phyloP scores from a whole-genome alignment of 1,140 invertebrate genomes.

The Copidosoma floridanum region DNA sequence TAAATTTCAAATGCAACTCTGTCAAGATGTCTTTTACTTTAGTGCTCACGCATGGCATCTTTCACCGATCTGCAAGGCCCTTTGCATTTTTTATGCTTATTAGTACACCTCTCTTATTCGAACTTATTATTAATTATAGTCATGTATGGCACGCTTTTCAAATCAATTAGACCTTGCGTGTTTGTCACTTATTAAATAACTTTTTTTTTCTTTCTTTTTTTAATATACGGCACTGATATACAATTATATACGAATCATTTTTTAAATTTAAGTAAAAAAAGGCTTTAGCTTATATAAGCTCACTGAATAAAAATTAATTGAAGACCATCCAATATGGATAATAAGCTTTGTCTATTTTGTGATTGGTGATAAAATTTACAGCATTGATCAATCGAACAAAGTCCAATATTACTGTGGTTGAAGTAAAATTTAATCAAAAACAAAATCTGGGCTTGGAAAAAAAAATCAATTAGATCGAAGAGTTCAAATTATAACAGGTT shows the following conservation, averaged over 20 bases:
- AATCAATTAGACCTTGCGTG: not conserved
- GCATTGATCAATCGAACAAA: no score
- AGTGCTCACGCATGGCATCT: slow-evolving; percentile 33
- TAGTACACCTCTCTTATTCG: slow-evolving; percentile 3
- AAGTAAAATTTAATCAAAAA: no score
- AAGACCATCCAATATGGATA: no score
- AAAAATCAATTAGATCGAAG: no score
- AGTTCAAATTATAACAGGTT: no score
- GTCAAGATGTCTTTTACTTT: not conserved
- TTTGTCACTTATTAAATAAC: slow-evolving; percentile 16
- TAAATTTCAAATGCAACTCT: slow-evolving; percentile 14
- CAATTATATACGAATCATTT: not conserved
- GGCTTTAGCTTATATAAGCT: no score
- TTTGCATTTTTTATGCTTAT: slow-evolving; percentile 17
- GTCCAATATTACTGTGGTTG: no score
- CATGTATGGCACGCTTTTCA: slow-evolving; percentile 10
- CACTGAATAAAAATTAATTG: no score
- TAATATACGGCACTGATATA: slow-evolving; percentile 14
- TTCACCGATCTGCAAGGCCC: slow-evolving; percentile 43
- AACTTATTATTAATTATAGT: slow-evolving; percentile 18
- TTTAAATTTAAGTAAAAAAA: not conserved
- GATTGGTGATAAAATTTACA: no score
- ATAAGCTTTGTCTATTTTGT: no score
- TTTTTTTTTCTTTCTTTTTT: no score
- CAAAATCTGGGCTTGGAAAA: no score